phyloP scores from a whole-genome alignment of 1,140 invertebrate genomes.

The Eufriesea mexicana region DNA sequence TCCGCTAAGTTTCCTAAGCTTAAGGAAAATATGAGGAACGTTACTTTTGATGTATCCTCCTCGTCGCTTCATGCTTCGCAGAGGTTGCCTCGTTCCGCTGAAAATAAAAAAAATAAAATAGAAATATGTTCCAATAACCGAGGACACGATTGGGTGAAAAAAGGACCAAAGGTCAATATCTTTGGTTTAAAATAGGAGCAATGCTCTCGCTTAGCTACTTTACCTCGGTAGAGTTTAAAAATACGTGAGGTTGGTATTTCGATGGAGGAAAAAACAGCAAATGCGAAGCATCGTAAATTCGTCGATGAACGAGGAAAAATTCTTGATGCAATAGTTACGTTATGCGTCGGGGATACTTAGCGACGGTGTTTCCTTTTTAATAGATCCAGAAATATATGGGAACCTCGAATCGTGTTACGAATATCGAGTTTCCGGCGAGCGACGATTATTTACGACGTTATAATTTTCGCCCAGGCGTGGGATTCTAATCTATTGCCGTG shows the following conservation, averaged over 20 bases:
- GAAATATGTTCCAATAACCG: neutral
- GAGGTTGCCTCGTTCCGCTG: neutral
- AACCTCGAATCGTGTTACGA: constrained; percentile 1
- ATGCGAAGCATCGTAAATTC: neutral
- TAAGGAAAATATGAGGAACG: neutral
- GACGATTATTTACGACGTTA: constrained; percentile 26
- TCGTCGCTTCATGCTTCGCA: neutral
- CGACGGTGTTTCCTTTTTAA: constrained; percentile 20
- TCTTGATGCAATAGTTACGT: neutral
- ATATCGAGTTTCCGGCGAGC: constrained; percentile 18
- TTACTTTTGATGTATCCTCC: too few species aligned
- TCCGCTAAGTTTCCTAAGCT: neutral
- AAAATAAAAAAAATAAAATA: neutral
- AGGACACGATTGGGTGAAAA: neutral
- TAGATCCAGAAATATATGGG: constrained; percentile 30
- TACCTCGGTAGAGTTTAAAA: neutral
- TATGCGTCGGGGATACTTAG: neutral
- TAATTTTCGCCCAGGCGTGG: constrained; percentile 22
- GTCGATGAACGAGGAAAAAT: neutral
- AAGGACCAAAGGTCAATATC: neutral
- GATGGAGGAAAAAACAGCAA: neutral
- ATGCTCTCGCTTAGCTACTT: neutral
- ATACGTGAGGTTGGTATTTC: neutral
- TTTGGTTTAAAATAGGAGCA: neutral
- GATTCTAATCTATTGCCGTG: constrained; percentile 23